Evolutionary conservation across 2,797 vertebrate genomes (phyloP).

Genomic region (Sardinella longiceps): DNA sequence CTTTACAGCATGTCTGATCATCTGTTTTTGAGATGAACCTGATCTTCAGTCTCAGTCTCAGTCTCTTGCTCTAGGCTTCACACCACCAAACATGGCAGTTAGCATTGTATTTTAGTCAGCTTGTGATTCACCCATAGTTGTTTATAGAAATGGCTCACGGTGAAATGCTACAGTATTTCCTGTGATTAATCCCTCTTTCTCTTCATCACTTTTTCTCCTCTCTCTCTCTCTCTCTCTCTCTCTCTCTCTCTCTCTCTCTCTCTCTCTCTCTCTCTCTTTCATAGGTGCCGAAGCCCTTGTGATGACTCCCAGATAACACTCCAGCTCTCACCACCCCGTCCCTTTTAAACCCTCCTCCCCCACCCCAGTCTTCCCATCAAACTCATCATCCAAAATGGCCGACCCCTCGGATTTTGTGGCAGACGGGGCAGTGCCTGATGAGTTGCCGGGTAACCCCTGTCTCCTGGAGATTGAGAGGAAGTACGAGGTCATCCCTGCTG

Average conservation of each 20-base stretch:
- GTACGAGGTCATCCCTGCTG: constrained; percentile 68
- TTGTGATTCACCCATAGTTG: not conserved
- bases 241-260: not conserved
- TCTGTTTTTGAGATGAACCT: not conserved
- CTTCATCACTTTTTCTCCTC: no score
- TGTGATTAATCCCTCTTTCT: not conserved
- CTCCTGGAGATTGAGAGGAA: constrained; percentile 68
- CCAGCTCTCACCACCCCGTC: constrained; percentile 35
- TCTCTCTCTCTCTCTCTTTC: not conserved
- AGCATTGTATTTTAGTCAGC: not conserved
- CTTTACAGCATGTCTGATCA: not conserved
- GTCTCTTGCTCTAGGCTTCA: not conserved
- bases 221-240: not conserved
- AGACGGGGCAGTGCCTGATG: constrained; percentile 65
- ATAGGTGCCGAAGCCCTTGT: constrained; percentile 51
- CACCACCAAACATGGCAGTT: not conserved
- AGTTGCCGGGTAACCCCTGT: constrained; percentile 70
- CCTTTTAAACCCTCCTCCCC: not conserved
- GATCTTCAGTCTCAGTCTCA: not conserved
- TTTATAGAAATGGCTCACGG: not conserved
- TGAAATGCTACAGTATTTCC: not conserved
- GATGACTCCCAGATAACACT: constrained; percentile 70
- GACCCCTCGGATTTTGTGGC: constrained; percentile 72
- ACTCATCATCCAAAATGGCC: constrained; percentile 62
- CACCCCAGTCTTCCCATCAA: constrained; percentile 12